These are phyloP conservation scores for Pyrgilauda ruficollis DNA, from an alignment of 2,113 vertebrate species.

Conservation along the genomic window DNA sequence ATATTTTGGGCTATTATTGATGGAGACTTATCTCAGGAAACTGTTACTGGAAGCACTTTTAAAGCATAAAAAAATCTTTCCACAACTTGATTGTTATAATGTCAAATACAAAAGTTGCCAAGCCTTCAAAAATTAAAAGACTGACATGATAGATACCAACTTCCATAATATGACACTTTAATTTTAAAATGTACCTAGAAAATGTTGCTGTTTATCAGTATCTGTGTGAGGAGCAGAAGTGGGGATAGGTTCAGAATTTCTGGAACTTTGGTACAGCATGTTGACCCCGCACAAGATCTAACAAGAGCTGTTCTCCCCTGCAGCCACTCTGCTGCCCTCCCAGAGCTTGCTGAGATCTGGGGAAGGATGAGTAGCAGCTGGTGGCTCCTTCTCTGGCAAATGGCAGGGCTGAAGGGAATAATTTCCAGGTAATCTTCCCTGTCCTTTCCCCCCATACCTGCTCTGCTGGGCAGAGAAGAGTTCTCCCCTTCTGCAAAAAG, in stretches of 20 bases:
- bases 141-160: background rate
- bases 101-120: background rate
- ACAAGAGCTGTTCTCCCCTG: background rate
- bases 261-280: background rate
- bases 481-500: background rate
- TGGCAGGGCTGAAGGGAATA: background rate
- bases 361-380: background rate
- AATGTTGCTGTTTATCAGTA: background rate
- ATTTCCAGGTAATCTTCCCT: background rate
- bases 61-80: background rate
- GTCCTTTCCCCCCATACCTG: background rate
- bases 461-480: background rate
- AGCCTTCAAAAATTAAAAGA: background rate
- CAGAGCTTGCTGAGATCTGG: background rate
- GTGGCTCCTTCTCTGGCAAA: background rate
- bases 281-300: background rate
- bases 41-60: background rate
- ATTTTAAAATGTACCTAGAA: background rate
- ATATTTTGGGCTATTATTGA: background rate
- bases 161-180: background rate
- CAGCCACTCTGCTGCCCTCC: background rate
- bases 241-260: background rate
- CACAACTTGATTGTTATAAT: background rate
- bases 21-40: background rate
- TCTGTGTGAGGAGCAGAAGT: background rate